Conservation (phyloP, 2,888 invertebrate species). For the Cryptus viduatorius region DNA sequence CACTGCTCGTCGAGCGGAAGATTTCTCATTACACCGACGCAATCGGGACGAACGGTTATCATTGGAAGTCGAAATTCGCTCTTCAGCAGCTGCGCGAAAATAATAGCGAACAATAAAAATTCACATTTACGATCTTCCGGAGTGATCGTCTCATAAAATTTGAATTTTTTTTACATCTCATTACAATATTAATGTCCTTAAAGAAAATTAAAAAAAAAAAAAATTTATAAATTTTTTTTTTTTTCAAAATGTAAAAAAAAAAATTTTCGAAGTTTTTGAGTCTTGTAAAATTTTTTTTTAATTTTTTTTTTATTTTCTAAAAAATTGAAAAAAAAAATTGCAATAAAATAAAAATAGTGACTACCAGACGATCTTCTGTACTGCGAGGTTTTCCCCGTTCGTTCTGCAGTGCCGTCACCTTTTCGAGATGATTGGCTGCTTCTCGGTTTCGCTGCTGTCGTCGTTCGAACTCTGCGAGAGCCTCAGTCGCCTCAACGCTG, state of each 20-base stretch:
- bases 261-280: too few species aligned
- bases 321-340: too few species aligned
- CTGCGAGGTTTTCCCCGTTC: constrained; percentile 88
- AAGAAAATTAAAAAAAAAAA: too few species aligned
- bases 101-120: background rate
- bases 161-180: too few species aligned
- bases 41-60: constrained; percentile 89
- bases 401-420: constrained; percentile 87
- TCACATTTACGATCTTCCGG: background rate
- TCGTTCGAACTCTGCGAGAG: constrained; percentile 90
- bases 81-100: constrained; percentile 87
- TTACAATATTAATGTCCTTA: too few species aligned
- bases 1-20: constrained; percentile 88
- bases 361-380: constrained; percentile 88
- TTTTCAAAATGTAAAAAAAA: too few species aligned
- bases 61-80: constrained; percentile 90
- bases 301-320: too few species aligned
- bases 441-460: constrained; percentile 87
- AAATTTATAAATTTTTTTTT: background rate
- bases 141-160: background rate
- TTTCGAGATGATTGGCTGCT: constrained; percentile 87
- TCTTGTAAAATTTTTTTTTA: too few species aligned
- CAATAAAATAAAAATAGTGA: too few species aligned
- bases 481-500: constrained; percentile 90
- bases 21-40: constrained; percentile 88